Base-by-base conservation (phyloP, 2,888 invertebrate genomes). In the Drosophila prolongata region DNA sequence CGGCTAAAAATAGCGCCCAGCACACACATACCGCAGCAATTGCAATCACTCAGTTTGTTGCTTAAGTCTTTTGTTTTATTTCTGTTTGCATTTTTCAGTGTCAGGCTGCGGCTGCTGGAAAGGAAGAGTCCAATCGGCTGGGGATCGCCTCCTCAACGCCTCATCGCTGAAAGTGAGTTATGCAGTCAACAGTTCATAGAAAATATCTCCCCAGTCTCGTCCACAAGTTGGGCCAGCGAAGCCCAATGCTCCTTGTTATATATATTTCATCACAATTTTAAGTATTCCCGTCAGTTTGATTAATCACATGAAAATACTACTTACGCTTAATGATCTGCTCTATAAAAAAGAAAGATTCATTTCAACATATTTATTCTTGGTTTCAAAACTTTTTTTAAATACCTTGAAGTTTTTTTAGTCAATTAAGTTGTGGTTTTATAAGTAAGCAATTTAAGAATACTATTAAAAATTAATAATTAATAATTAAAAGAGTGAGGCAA, bases 81-180 rank as follows among this genome's bases (percentile, higher is more conserved):
- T 87, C 78, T 84, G 87, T 87, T 85, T 84, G 84, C 84, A 87
- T 87, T 84, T 85, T 87, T 84, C 88, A 84, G 83, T 84, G 88
- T 87, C 84, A 84, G 79, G 34, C 71, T 52, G 38, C 62, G 57
- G 68, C 50, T 55, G 50, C 53, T 35, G 55, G 56, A 30, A 60
- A 52, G 40, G 61, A 55, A 27, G 52, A 57, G 57, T 59, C 66
- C 80, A 79, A 80, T 85, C 71, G 83, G 68, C 83, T 75, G 54
- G 78, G 87, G 78, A 80, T 85, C 68, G 68, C 69, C 79, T 66
- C 56, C 54, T 57, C 27, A 2, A 16, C 47, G 47, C 47, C 47
- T 34, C 24, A 24, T 24, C 34, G 34, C 75, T 73, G 62, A 70
- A 79, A 79, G 80, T 85, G 84, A 85, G 84, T 85, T 85, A 85